Conservation (phyloP, 2,888 invertebrate genomes). For the Cyaniris semiargus region DNA sequence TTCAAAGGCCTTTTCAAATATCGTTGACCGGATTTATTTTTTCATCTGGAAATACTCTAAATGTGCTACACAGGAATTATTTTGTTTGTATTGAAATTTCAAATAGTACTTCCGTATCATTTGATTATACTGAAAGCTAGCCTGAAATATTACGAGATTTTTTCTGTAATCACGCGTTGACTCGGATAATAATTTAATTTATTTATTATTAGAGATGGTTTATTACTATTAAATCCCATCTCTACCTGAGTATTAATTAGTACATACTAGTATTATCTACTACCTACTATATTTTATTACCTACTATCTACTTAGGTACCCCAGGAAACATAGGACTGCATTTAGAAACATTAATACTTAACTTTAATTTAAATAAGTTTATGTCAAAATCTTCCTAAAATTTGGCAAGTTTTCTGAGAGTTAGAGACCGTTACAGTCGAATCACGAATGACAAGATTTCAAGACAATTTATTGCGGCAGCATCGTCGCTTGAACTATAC, state of each 20-base stretch:
- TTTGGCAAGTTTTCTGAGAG: too few relatives aligned
- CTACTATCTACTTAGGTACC: too few relatives aligned
- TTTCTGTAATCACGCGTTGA: neutral
- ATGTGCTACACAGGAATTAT: neutral
- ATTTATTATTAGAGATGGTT: too few relatives aligned
- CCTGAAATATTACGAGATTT: neutral
- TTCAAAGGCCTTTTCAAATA: slow-evolving; percentile 10
- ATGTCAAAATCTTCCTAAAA: too few relatives aligned
- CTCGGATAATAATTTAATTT: neutral
- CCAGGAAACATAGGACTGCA: too few relatives aligned
- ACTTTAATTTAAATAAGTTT: too few relatives aligned
- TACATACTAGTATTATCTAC: too few relatives aligned
- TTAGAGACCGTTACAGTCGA: too few relatives aligned
- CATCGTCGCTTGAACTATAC: neutral
- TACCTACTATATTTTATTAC: too few relatives aligned
- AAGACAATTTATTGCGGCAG: neutral
- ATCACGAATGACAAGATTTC: neutral
- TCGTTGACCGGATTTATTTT: slow-evolving; percentile 20
- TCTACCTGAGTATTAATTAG: too few relatives aligned
- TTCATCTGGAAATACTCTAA: slow-evolving; percentile 5
- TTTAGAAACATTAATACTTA: too few relatives aligned
- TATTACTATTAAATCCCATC: neutral
- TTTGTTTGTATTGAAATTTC: neutral
- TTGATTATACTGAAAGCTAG: neutral
- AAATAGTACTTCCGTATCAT: neutral